Percentiles rank a stretch among this genome's conserved stretches.
These are phyloP conservation scores for Drosophila pseudotakahashii DNA, from an alignment of 2,888 invertebrate genomes.

Conservation along the genomic window DNA sequence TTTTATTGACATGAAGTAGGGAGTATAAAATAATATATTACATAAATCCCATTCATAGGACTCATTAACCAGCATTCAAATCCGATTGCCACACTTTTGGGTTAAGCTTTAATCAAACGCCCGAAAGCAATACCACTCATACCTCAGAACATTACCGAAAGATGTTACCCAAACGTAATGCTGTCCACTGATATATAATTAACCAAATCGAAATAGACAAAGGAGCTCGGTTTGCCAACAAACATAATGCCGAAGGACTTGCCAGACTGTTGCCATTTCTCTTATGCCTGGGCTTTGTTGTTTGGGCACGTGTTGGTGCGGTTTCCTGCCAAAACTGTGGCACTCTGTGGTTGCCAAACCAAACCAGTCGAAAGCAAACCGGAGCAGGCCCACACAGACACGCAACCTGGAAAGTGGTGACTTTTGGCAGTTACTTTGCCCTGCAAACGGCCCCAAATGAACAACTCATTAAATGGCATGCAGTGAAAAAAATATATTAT, in stretches of 20 bases:
- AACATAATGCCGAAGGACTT: constrained; percentile 18
- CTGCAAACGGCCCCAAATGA: constrained; percentile 27
- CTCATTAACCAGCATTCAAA: neutral
- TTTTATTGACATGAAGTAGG: no score
- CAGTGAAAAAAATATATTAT: neutral
- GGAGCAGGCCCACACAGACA: constrained; percentile 20
- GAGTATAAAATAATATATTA: neutral
- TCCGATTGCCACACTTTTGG: neutral
- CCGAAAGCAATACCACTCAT: constrained; percentile 9
- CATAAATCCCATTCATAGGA: neutral
- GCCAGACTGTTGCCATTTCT: constrained; percentile 18
- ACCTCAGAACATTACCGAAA: constrained; percentile 20
- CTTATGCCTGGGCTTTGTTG: neutral
- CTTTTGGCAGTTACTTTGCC: constrained; percentile 44
- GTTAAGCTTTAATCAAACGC: constrained; percentile 13
- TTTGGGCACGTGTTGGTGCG: constrained; percentile 46
- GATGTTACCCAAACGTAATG: constrained; percentile 13
- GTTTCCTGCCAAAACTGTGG: constrained; percentile 51
- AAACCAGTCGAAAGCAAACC: constrained; percentile 26
- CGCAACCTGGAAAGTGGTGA: constrained; percentile 36
- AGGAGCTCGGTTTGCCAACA: constrained; percentile 31
- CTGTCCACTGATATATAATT: constrained; percentile 29
- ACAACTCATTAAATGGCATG: constrained; percentile 26
- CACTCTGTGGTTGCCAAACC: constrained; percentile 53
- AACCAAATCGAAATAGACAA: constrained; percentile 43